phyloP scores from a whole-genome alignment of 2,888 invertebrate genomes.

The Pristionchus maxplancki region DNA sequence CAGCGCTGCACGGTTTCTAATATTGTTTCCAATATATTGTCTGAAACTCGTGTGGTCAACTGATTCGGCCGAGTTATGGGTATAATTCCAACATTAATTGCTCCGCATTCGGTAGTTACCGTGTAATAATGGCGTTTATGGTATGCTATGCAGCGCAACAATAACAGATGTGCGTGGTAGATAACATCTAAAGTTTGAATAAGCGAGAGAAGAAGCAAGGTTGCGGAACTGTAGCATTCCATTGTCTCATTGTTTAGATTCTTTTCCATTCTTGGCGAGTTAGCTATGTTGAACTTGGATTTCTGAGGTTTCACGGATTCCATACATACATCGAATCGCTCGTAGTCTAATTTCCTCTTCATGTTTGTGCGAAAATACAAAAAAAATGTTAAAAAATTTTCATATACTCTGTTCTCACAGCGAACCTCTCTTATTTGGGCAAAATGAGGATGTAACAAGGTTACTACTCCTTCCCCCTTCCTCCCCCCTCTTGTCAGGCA shows the following conservation, averaged over 20 bases:
- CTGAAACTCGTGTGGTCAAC: no score
- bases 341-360: no score
- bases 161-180: neutral
- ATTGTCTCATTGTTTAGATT: no score
- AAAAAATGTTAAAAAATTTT: no score
- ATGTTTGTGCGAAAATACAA: no score
- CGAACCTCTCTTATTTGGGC: neutral
- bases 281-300: no score
- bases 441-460: constrained; percentile 4
- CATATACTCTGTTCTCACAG: neutral
- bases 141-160: neutral
- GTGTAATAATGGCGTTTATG: neutral
- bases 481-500: neutral
- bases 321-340: no score
- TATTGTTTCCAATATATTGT: no score
- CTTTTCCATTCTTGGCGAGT: no score
- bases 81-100: neutral
- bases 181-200: neutral
- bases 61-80: no score
- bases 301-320: no score
- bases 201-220: neutral
- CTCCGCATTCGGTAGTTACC: neutral
- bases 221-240: neutral
- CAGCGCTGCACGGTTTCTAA: no score
- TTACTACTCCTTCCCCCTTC: neutral